These are phyloP conservation scores for Ptychoptera albimana DNA, from an alignment of 2,888 invertebrate genomes.

Conservation along the genomic window DNA sequence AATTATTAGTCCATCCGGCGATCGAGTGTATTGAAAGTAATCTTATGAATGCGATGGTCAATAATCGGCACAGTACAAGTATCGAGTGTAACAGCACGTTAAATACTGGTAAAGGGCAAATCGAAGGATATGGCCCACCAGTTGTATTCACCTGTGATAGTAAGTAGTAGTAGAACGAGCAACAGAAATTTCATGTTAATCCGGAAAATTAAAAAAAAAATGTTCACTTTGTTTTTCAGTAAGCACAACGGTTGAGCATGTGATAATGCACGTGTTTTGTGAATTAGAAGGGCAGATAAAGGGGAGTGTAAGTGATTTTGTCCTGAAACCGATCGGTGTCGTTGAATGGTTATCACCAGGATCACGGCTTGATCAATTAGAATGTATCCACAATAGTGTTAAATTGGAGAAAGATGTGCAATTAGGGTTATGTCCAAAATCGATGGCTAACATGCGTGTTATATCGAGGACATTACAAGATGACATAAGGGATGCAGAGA, in stretches of 20 bases:
- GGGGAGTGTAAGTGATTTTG: constrained; percentile 48
- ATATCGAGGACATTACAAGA: constrained; percentile 69
- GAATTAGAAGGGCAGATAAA: constrained; percentile 58
- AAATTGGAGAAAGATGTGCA: constrained; percentile 81
- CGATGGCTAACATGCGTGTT: constrained; percentile 46
- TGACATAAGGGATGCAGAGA: constrained; percentile 57
- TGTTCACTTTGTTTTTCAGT: constrained; percentile 48
- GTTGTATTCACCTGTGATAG: constrained; percentile 87
- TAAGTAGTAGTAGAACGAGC: constrained; percentile 30
- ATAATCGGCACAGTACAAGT: not conserved
- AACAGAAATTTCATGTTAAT: constrained; percentile 8
- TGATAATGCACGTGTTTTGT: constrained; percentile 68
- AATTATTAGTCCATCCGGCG: constrained; percentile 61
- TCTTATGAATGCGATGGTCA: not conserved
- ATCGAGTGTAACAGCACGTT: not conserved
- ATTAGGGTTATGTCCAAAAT: constrained; percentile 47
- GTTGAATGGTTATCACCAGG: constrained; percentile 78
- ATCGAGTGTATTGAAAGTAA: constrained; percentile 16
- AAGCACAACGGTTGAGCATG: constrained; percentile 70
- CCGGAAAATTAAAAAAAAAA: constrained; percentile 7
- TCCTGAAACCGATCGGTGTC: constrained; percentile 54
- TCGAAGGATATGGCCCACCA: constrained; percentile 39
- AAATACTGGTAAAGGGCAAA: constrained; percentile 15
- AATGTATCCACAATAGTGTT: constrained; percentile 85
- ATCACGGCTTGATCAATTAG: constrained; percentile 72